Evolutionary conservation across 2,113 vertebrate species (phyloP), one percentile per base, ranked within the genome.

Genomic region (Echinops telfairi): DNA sequence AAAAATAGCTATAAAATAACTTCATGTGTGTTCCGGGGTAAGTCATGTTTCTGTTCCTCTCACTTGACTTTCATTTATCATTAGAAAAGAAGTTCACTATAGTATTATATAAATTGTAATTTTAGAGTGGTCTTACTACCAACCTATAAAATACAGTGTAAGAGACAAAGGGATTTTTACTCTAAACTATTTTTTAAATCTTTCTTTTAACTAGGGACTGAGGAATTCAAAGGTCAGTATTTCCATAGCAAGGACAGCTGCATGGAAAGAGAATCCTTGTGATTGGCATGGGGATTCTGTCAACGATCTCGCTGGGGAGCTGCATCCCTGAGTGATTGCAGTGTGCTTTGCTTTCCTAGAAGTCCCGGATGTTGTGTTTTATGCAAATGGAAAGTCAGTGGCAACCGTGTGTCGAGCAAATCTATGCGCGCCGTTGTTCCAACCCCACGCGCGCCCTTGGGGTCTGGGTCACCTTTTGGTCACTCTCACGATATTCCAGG

Each of bases 241-340:
- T 88, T 94, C 80, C 98, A 98, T 94, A 98, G 98, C 89, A 97
- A 97, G 53, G 92, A 97, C 14, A 64, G 38, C 33, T 98, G 91
- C 96, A 79, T 86, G 73, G 98, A 58, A 98, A 98, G 94, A 98
- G 94, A 81, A 98, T 98, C 79, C 94, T 98, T 36, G 96, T 98
- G 57, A 96, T 98, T 33, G 98, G 98, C 27, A 97, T 68, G 98
- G 98, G 3, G 98, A 98, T 92, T 98, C 98, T 85, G 98, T 97
- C 62, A 96, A 96, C 38, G 98, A 98, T 93, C 96, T 98, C 43
- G 97, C 98, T 11, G 98, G 97, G 76, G 98, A 98, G 89, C 97
- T 98, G 16, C 19, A 19, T 62, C 16, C 60, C 16, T 62, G 12
- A 6, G 19, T 62, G 14, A 23, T 22, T 62, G 7, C 22, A 62